Base-by-base conservation (phyloP, 1,140 invertebrate species). In the Brachionus rubens region DNA sequence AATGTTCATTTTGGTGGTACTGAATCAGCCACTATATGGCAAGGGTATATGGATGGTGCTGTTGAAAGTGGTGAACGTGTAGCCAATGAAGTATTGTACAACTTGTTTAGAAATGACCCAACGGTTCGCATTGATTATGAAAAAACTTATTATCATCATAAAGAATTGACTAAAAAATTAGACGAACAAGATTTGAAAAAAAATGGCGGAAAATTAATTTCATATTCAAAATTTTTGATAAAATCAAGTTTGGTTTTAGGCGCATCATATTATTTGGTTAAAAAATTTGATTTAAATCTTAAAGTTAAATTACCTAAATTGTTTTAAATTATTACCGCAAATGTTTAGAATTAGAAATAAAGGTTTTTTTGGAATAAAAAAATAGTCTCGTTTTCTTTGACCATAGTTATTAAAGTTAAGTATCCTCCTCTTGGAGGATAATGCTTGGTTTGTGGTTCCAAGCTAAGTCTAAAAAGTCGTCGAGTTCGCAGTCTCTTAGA, bases 41-140 rank as follows among this genome's bases (percentile, higher is more conserved):
- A 80, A 79, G 84, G 84, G 7, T 86, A 81, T 77, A 82, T 86
- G 81, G 84, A 80, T 81, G 85, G 85, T n/a, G 85, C 85, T 19
- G 82, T 86, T 9, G 81, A 85, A 68, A 79, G 82, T 43, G 85
- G 85, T n/a, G 76, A 78, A 21, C 75, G 84, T 59, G 81, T 82
- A 26, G 84, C 84, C 19, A 78, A 79, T 65, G 83, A 85, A 78
- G 82, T 85, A 2, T 19, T 70, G 12, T 47, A 48, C 14, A 19
- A 24, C 9, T 21, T 65, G 1, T 65, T 14, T 16, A 65, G 41
- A 43, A 24, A 65, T 46, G 59, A 65, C 43, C 19, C 59, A 24
- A 65, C 19, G 19, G 19, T 65, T 41, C 41, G 26, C 24, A 21
- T 65, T 43, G 40, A 65, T n/a, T 65, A 65, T 65, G 40, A 65